phyloP scores from a whole-genome alignment of 37 sponge, comb jelly and placozoan species.

The Crambe crambe region DNA sequence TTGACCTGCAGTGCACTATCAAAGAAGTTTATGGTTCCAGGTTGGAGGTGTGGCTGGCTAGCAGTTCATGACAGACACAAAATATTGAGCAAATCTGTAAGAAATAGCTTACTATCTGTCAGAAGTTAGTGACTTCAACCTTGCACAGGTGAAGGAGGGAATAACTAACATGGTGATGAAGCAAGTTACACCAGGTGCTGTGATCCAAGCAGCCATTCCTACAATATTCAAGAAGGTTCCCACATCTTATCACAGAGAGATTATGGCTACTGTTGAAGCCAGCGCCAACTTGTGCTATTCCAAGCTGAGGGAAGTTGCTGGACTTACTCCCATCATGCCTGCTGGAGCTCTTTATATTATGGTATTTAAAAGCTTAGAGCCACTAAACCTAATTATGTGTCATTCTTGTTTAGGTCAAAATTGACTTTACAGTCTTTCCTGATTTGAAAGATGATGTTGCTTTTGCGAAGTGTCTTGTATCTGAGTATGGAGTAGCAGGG shows the following conservation, averaged over 20 bases:
- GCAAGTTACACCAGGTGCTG: constrained; percentile 73
- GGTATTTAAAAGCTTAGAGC: no score
- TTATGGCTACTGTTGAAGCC: constrained; percentile 25
- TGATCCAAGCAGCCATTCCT: constrained; percentile 86
- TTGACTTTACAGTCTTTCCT: not conserved
- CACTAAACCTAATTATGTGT: no score
- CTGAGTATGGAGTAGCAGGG: not conserved
- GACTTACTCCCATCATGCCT: constrained; percentile 79
- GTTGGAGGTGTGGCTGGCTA: constrained; percentile 97
- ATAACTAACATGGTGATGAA: constrained; percentile 54
- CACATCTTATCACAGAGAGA: constrained; percentile 37
- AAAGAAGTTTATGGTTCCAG: constrained; percentile 89
- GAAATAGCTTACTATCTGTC: no score
- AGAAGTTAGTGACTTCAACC: constrained; percentile 8
- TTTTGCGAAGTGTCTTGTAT: not conserved
- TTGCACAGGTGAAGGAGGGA: constrained; percentile 46
- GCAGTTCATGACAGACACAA: constrained; percentile 74
- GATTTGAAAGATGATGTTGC: constrained; percentile 7
- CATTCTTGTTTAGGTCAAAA: not conserved
- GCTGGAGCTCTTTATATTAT: constrained; percentile 95
- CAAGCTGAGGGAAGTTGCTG: constrained; percentile 42
- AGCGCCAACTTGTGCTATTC: constrained; percentile 54
- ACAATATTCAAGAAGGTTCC: constrained; percentile 69
- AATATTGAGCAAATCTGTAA: constrained; percentile 40
- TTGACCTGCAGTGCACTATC: constrained; percentile 74